A percentile compares a stretch with the other conserved stretches of the same genome.
These are phyloP conservation scores for Apeira syringaria DNA, from an alignment of 2,888 invertebrate genomes.

Conservation along the genomic window DNA sequence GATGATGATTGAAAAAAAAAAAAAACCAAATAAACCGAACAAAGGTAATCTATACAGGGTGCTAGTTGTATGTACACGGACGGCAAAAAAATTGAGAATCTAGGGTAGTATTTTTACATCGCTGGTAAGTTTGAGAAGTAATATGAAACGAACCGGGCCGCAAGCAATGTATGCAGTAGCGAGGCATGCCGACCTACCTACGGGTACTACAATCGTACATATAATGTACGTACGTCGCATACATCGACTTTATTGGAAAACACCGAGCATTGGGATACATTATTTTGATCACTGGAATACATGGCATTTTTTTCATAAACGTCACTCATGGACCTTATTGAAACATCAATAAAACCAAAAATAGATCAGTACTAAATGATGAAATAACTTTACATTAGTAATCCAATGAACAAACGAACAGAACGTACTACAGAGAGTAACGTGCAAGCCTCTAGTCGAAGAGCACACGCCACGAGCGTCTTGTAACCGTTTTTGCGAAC, in stretches of 20 bases:
- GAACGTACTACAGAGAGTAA: conserved; percentile 25
- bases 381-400: background rate
- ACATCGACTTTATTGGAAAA: conserved; percentile 21
- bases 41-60: conserved; percentile 16
- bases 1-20: conserved; percentile 20
- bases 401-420: conserved; percentile 34
- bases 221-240: conserved; percentile 5
- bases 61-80: conserved; percentile 22
- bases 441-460: conserved; percentile 47
- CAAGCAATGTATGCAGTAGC: conserved; percentile 54
- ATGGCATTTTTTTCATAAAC: background rate
- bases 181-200: conserved; percentile 40
- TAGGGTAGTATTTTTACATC: conserved; percentile 36
- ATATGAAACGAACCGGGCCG: conserved; percentile 30
- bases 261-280: conserved; percentile 23
- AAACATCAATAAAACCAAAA: too few relatives aligned
- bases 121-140: conserved; percentile 39
- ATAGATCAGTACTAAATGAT: too few relatives aligned
- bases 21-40: conserved; percentile 23
- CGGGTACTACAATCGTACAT: background rate
- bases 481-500: conserved; percentile 14
- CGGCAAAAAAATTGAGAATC: conserved; percentile 41
- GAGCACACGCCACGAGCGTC: conserved; percentile 42
- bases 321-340: too few relatives aligned
- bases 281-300: conserved; percentile 40